phyloP scores from a whole-genome alignment of 2,797 vertebrate genomes.

The Centropyge bicolor region DNA sequence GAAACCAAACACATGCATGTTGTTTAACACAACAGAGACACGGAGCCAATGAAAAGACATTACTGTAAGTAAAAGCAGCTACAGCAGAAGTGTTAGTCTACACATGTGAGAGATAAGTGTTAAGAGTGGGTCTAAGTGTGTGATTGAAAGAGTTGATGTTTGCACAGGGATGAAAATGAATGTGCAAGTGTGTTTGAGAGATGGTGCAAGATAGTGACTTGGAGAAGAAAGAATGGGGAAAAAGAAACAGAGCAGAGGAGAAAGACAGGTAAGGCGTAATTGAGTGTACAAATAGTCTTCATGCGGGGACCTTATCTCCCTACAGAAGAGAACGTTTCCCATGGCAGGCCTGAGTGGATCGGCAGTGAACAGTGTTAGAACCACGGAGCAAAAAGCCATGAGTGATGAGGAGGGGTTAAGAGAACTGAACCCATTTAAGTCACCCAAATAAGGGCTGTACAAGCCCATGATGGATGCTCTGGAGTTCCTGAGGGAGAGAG shows the following conservation, averaged over 20 bases:
- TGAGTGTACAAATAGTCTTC: constrained; percentile 51
- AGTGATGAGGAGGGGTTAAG: constrained; percentile 89
- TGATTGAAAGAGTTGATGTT: constrained; percentile 70
- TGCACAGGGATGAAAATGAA: constrained; percentile 65
- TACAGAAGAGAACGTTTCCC: constrained; percentile 73
- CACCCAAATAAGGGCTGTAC: constrained; percentile 87
- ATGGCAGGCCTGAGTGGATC: constrained; percentile 76
- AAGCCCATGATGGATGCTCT: constrained; percentile 80
- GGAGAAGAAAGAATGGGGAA: constrained; percentile 30
- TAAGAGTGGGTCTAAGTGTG: constrained; percentile 59
- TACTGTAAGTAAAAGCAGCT: constrained; percentile 70
- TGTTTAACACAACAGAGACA: constrained; percentile 82
- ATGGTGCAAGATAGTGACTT: constrained; percentile 57
- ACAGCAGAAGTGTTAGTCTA: constrained; percentile 73
- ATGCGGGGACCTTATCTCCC: constrained; percentile 68
- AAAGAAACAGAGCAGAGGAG: constrained; percentile 40
- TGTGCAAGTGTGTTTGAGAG: constrained; percentile 64
- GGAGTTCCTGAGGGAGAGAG: constrained; percentile 79
- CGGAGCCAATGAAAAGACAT: constrained; percentile 81
- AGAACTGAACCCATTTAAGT: constrained; percentile 91
- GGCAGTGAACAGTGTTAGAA: constrained; percentile 73
- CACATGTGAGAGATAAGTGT: constrained; percentile 73
- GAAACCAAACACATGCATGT: constrained; percentile 78
- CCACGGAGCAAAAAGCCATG: constrained; percentile 79
- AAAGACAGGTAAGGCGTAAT: constrained; percentile 52